A percentile compares a stretch with the other conserved stretches of the same genome.
phyloP scores from a whole-genome alignment of 2,797 vertebrate species.

The Hippopotamyrus pictus region DNA sequence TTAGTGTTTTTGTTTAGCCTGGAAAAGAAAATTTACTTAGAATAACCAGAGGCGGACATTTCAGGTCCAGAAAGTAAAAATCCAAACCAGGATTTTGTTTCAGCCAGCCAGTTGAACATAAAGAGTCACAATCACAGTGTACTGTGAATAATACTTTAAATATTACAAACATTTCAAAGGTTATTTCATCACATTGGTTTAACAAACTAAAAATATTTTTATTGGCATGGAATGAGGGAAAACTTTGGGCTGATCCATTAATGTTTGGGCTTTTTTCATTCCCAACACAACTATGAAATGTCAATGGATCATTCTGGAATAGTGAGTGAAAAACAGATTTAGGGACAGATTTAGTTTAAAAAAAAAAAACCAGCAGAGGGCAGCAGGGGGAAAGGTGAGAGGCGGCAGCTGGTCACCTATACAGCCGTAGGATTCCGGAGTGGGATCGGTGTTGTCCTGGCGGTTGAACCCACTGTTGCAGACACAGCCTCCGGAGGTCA shows the following conservation, averaged over 20 bases:
- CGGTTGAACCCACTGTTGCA: constrained; percentile 36
- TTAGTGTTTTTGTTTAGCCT: neutral
- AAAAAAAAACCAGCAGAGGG: neutral
- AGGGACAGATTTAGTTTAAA: neutral
- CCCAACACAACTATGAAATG: neutral
- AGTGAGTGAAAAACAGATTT: neutral
- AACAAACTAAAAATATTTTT: neutral
- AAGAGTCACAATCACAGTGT: too few species aligned
- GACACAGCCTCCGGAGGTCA: constrained; percentile 27
- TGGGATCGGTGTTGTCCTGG: neutral
- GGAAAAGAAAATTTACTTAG: neutral
- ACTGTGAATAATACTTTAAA: too few species aligned
- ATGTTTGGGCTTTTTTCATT: neutral
- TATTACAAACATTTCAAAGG: neutral
- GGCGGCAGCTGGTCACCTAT: constrained; percentile 25
- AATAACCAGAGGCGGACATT: neutral
- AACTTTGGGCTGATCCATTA: neutral
- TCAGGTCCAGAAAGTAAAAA: too few species aligned
- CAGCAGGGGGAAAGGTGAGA: neutral
- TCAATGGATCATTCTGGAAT: neutral
- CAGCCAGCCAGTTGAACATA: too few species aligned
- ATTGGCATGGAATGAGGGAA: neutral
- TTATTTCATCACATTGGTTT: neutral
- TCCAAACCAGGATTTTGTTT: too few species aligned
- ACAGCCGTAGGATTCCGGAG: constrained; percentile 37